A percentile compares a stretch with the other conserved stretches of the same genome.
These are phyloP conservation scores for Toxostoma redivivum DNA, from an alignment of 2,113 vertebrate genomes.

Conservation along the genomic window DNA sequence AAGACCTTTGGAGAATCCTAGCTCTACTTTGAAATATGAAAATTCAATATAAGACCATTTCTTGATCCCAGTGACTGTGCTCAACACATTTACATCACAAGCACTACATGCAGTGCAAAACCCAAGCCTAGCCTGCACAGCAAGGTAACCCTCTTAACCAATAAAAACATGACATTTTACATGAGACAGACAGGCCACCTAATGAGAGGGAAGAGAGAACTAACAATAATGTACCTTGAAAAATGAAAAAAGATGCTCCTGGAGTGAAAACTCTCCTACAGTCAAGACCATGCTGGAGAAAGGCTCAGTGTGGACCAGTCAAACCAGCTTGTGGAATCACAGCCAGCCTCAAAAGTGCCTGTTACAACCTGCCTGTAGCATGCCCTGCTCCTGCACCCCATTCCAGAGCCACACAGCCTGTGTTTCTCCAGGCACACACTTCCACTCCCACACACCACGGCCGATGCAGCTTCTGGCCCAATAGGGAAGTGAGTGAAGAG, in stretches of 20 bases:
- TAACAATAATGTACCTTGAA: background rate
- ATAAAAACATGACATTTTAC: background rate
- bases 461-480: background rate
- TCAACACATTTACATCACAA: background rate
- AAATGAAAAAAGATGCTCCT: background rate
- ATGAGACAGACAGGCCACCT: background rate
- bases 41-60: background rate
- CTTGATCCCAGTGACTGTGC: background rate
- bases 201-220: background rate
- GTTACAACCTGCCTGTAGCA: conserved; percentile 6
- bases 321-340: conserved; percentile 37
- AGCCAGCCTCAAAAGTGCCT: background rate
- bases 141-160: background rate
- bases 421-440: background rate
- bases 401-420: background rate
- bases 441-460: background rate
- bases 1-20: background rate
- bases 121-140: background rate
- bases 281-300: background rate
- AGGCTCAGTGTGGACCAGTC: background rate
- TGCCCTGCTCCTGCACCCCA: background rate
- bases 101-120: background rate
- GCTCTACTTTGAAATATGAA: background rate
- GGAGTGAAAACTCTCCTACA: background rate
- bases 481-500: background rate